phyloP scores from a whole-genome alignment of 2,797 vertebrate species.

The Coluber constrictor region DNA sequence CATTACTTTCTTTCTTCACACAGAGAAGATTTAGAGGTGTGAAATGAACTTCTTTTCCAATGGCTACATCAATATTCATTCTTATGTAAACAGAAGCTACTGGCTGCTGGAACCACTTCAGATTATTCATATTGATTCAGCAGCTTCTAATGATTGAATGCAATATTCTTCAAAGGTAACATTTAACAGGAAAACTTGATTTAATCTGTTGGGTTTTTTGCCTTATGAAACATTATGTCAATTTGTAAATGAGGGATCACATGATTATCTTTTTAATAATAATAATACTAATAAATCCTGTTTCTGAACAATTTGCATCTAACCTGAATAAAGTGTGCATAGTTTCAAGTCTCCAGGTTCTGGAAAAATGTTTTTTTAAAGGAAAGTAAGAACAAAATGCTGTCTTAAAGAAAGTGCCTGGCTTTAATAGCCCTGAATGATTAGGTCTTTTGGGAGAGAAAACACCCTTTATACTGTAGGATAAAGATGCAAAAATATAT shows the following conservation, averaged over 20 bases:
- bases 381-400: neutral
- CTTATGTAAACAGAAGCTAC: neutral
- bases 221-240: constrained; percentile 6
- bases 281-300: neutral
- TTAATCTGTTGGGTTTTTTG: constrained; percentile 30
- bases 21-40: neutral
- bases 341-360: neutral
- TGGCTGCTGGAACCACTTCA: constrained; percentile 20
- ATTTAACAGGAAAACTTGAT: constrained; percentile 49
- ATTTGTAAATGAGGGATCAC: constrained; percentile 39
- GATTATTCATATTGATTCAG: constrained; percentile 54
- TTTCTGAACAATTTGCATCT: constrained; percentile 16
- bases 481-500: neutral
- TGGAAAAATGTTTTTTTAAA: neutral
- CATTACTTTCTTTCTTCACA: neutral
- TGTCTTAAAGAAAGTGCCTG: neutral
- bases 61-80: constrained; percentile 20
- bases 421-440: neutral
- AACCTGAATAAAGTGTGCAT: neutral
- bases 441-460: neutral
- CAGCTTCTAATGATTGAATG: constrained; percentile 40
- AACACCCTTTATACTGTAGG: neutral
- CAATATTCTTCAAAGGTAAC: constrained; percentile 54
- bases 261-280: constrained; percentile 14
- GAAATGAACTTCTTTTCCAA: neutral